These are phyloP conservation scores for Xestobium rufovillosum DNA, from an alignment of 2,888 invertebrate genomes.

Conservation along the genomic window DNA sequence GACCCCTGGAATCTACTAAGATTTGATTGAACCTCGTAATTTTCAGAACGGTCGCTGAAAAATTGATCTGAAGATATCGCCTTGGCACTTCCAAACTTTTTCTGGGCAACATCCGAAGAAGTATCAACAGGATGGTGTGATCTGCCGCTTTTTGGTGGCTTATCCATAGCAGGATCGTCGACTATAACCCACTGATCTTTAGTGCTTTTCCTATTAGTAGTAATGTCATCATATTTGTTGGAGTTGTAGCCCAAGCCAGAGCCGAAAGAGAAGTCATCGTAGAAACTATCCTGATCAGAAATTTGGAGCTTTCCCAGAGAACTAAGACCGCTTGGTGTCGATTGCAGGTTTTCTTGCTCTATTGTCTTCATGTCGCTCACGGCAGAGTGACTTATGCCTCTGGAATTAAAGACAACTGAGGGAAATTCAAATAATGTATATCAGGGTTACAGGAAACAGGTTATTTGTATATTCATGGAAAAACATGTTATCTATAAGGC, in stretches of 20 bases:
- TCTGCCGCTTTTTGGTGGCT: slow-evolving; percentile 18
- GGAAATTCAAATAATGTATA: too few species aligned
- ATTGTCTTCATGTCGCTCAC: slow-evolving; percentile 85
- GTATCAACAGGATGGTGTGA: slow-evolving; percentile 26
- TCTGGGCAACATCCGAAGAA: slow-evolving; percentile 70
- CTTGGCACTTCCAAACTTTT: slow-evolving; percentile 95
- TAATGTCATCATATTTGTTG: slow-evolving; percentile 33
- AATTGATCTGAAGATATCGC: slow-evolving; percentile 97
- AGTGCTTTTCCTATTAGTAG: slow-evolving; percentile 18
- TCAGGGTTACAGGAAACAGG: too few species aligned
- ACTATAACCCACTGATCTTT: slow-evolving; percentile 14
- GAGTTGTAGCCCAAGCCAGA: slow-evolving; percentile 55
- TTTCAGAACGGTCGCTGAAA: slow-evolving; percentile 68
- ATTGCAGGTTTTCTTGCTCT: slow-evolving; percentile 66
- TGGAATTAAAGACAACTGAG: too few species aligned
- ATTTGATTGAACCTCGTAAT: slow-evolving; percentile 52
- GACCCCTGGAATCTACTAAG: slow-evolving; percentile 83
- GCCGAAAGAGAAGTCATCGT: slow-evolving; percentile 47
- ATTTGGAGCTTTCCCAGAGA: slow-evolving; percentile 38
- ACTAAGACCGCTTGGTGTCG: slow-evolving; percentile 41
- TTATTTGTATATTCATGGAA: too few species aligned
- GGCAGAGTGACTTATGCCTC: slow-evolving; percentile 77
- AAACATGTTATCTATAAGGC: too few species aligned
- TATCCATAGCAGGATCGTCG: slow-evolving; percentile 14
- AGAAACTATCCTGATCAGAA: slow-evolving; percentile 45